These are phyloP conservation scores for Ips nitidus DNA, from an alignment of 1,140 invertebrate species.

Conservation along the genomic window DNA sequence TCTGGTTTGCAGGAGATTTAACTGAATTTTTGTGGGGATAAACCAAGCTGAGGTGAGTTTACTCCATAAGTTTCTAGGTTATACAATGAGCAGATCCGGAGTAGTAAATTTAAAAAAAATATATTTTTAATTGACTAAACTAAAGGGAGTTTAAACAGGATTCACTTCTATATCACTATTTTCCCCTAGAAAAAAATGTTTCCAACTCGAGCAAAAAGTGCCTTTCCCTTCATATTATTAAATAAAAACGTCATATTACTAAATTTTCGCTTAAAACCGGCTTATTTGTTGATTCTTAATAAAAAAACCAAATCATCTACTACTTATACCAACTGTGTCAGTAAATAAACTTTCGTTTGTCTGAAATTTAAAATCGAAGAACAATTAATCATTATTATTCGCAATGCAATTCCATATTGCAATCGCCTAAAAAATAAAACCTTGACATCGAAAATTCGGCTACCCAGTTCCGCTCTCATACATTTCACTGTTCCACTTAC, in stretches of 20 bases:
- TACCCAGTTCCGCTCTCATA: background rate
- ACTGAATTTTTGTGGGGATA: too few species aligned
- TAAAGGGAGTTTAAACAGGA: too few species aligned
- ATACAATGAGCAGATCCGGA: too few species aligned
- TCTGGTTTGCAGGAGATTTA: too few species aligned
- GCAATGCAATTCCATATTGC: background rate
- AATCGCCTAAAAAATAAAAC: background rate
- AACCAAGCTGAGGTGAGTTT: too few species aligned
- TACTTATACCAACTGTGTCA: background rate
- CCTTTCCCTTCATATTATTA: background rate
- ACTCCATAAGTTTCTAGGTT: too few species aligned
- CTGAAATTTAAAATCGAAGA: background rate
- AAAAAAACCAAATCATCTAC: background rate
- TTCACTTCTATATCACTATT: too few species aligned
- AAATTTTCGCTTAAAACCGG: background rate
- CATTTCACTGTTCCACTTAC: background rate
- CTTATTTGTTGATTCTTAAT: background rate
- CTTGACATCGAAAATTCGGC: conserved; percentile 4
- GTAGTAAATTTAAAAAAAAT: too few species aligned
- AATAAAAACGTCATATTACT: background rate
- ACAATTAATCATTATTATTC: background rate
- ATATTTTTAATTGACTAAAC: too few species aligned
- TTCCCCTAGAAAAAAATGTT: too few species aligned
- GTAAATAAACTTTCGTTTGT: background rate
- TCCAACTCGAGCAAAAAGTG: too few species aligned